Evolutionary conservation across 2,888 invertebrate species (phyloP).

Genomic region (Scaeva pyrastri): DNA sequence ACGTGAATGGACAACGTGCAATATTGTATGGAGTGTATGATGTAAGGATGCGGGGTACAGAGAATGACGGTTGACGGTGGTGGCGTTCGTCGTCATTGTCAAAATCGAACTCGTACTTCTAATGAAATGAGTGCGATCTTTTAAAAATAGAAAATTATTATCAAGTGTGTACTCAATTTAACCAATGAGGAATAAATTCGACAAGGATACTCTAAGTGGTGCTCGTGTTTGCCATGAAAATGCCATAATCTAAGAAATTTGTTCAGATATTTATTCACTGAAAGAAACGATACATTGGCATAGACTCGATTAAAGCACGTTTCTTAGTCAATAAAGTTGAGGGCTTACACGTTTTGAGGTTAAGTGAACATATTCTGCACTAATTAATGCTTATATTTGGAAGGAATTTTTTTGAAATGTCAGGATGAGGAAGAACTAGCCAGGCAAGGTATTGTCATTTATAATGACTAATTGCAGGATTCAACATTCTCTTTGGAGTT

Average conservation of each 20-base stretch:
- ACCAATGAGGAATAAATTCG: not conserved
- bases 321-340: no score
- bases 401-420: no score
- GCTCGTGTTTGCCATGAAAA: conserved; percentile 6
- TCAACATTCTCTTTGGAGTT: no score
- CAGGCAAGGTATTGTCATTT: no score
- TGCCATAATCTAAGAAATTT: not conserved
- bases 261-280: no score
- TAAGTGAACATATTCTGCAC: no score
- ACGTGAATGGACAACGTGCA: conserved; percentile 10
- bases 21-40: not conserved
- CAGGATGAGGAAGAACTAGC: no score
- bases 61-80: not conserved
- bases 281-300: no score
- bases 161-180: conserved; percentile 22
- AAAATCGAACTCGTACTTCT: not conserved
- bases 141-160: conserved; percentile 4
- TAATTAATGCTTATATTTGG: no score
- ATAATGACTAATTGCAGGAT: no score
- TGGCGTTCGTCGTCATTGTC: not conserved
- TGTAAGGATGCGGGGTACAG: conserved; percentile 18
- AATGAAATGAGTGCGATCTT: not conserved
- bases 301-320: no score
- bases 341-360: no score
- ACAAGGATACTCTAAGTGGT: not conserved